These are phyloP conservation scores for Pantherophis vulpinus DNA, from an alignment of 2,797 vertebrate genomes.

Conservation along the genomic window DNA sequence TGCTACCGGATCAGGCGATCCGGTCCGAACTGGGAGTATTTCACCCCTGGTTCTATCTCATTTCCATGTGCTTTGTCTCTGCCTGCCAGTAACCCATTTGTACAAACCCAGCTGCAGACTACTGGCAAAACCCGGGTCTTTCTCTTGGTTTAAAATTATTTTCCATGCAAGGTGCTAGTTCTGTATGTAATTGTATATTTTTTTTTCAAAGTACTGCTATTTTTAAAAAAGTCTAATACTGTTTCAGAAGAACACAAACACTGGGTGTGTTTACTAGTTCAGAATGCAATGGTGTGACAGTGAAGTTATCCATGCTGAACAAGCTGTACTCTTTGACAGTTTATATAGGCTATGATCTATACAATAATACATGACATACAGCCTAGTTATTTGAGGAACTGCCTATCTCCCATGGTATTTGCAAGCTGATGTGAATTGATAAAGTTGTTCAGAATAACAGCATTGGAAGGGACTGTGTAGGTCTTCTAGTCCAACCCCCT, in stretches of 20 bases:
- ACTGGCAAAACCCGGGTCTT: neutral
- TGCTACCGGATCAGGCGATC: too few species aligned
- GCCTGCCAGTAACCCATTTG: neutral
- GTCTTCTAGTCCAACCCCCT: too few species aligned
- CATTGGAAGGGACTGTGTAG: too few species aligned
- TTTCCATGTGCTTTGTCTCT: neutral
- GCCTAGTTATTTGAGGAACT: neutral
- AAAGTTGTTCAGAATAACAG: neutral
- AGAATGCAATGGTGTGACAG: neutral
- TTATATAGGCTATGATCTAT: neutral
- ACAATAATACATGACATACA: neutral
- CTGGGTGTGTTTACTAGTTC: neutral
- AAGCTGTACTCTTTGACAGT: neutral
- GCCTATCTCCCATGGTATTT: neutral
- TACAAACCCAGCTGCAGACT: neutral
- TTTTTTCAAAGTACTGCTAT: neutral
- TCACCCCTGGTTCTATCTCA: neutral
- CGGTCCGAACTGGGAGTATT: too few species aligned
- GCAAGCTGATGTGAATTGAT: neutral
- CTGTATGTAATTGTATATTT: neutral
- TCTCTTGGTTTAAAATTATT: neutral
- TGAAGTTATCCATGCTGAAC: neutral
- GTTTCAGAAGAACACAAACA: neutral
- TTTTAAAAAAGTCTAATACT: neutral
- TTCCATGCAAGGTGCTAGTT: neutral